A percentile compares a stretch with the other conserved stretches of the same genome.
Conservation (phyloP, 2,113 vertebrate genomes). For the Pangasianodon hypophthalmus region DNA sequence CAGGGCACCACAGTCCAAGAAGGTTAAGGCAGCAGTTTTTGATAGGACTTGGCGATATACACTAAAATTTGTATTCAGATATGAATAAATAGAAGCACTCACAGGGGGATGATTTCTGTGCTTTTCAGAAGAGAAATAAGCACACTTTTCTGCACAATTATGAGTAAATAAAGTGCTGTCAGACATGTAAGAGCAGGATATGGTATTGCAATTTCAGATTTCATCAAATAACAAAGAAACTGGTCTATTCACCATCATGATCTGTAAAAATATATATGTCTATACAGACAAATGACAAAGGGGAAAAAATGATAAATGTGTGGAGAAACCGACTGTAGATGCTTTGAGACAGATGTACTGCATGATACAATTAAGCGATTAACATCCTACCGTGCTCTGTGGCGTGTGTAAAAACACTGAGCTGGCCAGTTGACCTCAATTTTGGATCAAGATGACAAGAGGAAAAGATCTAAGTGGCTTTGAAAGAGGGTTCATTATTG, state of each 20-base stretch:
- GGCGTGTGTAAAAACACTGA: background rate
- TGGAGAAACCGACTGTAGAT: background rate
- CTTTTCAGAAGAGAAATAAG: background rate
- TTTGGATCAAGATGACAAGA: background rate
- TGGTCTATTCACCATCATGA: background rate
- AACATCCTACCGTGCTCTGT: background rate
- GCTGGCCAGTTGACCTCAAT: background rate
- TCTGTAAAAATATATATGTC: background rate
- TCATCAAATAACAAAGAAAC: background rate
- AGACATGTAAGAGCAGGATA: background rate
- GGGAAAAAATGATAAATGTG: background rate
- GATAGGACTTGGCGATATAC: background rate
- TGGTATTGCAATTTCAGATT: background rate
- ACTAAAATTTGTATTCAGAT: constrained; percentile 14
- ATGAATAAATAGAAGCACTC: background rate
- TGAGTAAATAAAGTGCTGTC: background rate
- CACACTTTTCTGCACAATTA: background rate
- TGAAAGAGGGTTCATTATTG: background rate
- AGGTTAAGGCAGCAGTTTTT: constrained; percentile 21
- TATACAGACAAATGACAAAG: background rate
- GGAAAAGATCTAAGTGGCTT: background rate
- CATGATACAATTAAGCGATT: background rate
- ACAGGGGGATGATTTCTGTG: background rate
- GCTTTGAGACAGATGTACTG: background rate
- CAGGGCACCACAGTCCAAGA: constrained; percentile 4